Percentiles rank a stretch among this genome's conserved stretches.
Conservation (phyloP, 2,113 vertebrate species). For the Rhadina sibilatrix region DNA sequence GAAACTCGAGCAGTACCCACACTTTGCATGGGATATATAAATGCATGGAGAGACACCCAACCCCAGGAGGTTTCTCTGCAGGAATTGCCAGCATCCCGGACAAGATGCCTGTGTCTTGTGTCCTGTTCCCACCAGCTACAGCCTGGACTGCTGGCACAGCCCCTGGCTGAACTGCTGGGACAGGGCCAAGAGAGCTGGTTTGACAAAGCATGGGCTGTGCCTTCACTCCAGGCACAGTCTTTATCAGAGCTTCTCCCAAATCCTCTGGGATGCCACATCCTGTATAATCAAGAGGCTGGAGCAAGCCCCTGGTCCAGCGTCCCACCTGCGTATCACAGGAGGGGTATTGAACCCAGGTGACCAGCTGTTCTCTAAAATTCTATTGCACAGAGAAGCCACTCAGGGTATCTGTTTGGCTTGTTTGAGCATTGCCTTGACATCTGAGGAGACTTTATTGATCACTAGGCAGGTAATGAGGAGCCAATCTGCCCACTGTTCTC, state of each 20-base stretch:
- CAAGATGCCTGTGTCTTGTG: background rate
- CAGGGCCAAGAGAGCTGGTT: background rate
- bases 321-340: background rate
- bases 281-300: background rate
- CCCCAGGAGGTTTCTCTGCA: background rate
- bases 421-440: background rate
- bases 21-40: background rate
- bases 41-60: background rate
- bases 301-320: background rate
- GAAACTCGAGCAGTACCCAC: background rate
- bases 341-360: background rate
- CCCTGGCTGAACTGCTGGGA: background rate
- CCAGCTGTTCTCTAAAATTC: background rate
- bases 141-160: background rate
- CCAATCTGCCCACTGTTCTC: background rate
- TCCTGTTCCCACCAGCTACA: background rate
- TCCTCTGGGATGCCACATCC: background rate
- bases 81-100: background rate
- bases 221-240: background rate
- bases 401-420: background rate
- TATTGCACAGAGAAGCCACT: background rate
- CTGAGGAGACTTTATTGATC: background rate
- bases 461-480: background rate
- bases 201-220: rapidly evolving
- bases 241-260: background rate